phyloP scores from a whole-genome alignment of 2,113 vertebrate species.

The Thamnaconus septentrionalis region DNA sequence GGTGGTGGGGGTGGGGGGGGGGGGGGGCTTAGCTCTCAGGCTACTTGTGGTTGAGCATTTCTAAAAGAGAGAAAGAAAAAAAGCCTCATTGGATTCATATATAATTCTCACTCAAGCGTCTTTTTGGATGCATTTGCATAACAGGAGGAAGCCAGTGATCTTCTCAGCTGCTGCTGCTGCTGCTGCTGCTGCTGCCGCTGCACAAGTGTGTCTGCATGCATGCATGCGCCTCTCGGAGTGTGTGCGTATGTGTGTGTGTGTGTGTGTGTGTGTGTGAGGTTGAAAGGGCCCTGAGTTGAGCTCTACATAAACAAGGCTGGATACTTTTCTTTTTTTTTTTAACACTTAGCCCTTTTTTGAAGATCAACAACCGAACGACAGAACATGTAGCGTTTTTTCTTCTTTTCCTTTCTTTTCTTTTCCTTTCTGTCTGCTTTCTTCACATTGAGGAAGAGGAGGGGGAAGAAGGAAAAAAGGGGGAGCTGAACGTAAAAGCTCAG shows the following conservation, averaged over 20 bases:
- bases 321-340: slow-evolving; percentile 21
- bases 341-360: slow-evolving; percentile 61
- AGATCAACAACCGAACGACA: slow-evolving; percentile 55
- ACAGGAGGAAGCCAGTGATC: slow-evolving; percentile 84
- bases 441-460: neutral
- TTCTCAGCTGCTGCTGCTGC: slow-evolving; percentile 61
- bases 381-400: slow-evolving; percentile 54
- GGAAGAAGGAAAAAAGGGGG: neutral
- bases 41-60: slow-evolving; percentile 78
- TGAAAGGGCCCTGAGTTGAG: slow-evolving; percentile 38
- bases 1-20: too few species aligned
- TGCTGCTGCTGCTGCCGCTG: slow-evolving; percentile 43
- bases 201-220: slow-evolving; percentile 59
- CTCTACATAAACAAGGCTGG: slow-evolving; percentile 56
- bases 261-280: slow-evolving; percentile 22
- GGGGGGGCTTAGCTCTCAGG: slow-evolving; percentile 65
- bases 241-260: slow-evolving; percentile 15
- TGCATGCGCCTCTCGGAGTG: slow-evolving; percentile 14
- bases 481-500: slow-evolving; percentile 7
- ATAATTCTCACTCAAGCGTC: slow-evolving; percentile 95
- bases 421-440: slow-evolving; percentile 1
- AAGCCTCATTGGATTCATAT: slow-evolving; percentile 93
- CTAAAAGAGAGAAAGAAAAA: slow-evolving; percentile 82
- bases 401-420: slow-evolving; percentile 8
- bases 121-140: slow-evolving; percentile 92